These are phyloP conservation scores for Ptiloglossa arizonensis DNA, from an alignment of 1,140 invertebrate genomes.

Conservation along the genomic window DNA sequence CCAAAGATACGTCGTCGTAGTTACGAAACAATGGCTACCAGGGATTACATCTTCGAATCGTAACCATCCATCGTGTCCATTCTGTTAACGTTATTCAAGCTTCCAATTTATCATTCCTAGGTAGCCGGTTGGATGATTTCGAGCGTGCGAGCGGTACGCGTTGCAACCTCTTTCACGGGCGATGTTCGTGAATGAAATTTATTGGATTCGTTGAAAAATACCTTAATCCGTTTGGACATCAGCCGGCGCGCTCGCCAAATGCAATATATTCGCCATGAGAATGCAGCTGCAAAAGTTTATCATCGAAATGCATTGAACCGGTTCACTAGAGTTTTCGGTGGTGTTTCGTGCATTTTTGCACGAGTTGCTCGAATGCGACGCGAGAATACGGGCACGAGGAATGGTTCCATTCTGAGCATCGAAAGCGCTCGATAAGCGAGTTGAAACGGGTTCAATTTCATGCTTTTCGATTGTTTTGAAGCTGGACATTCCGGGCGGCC, in stretches of 20 bases:
- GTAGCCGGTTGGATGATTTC: constrained; percentile 3
- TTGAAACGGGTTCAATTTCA: too few relatives aligned
- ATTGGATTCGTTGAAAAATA: constrained; percentile 40
- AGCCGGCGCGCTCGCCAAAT: constrained; percentile 26
- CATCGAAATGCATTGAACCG: constrained; percentile 40
- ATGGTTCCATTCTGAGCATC: too few relatives aligned
- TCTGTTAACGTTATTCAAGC: constrained; percentile 1
- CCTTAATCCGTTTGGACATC: constrained; percentile 37
- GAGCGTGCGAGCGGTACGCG: not conserved
- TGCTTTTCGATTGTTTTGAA: too few relatives aligned
- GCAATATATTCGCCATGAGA: constrained; percentile 33
- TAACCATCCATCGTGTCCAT: too few relatives aligned
- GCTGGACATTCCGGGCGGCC: too few relatives aligned
- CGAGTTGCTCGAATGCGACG: too few relatives aligned
- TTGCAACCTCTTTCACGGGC: not conserved
- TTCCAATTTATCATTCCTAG: not conserved
- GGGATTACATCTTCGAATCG: not conserved
- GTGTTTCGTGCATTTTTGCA: not conserved
- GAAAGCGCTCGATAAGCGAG: too few relatives aligned
- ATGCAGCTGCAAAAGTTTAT: constrained; percentile 32
- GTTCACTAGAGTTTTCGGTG: constrained; percentile 21
- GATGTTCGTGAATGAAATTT: constrained; percentile 10
- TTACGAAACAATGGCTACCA: too few relatives aligned
- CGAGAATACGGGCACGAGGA: too few relatives aligned
- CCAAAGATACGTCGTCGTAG: too few relatives aligned